Percentiles rank a stretch among this genome's conserved stretches.
These are phyloP conservation scores for Piscicola geometra DNA, from an alignment of 2,888 invertebrate genomes.

Conservation along the genomic window DNA sequence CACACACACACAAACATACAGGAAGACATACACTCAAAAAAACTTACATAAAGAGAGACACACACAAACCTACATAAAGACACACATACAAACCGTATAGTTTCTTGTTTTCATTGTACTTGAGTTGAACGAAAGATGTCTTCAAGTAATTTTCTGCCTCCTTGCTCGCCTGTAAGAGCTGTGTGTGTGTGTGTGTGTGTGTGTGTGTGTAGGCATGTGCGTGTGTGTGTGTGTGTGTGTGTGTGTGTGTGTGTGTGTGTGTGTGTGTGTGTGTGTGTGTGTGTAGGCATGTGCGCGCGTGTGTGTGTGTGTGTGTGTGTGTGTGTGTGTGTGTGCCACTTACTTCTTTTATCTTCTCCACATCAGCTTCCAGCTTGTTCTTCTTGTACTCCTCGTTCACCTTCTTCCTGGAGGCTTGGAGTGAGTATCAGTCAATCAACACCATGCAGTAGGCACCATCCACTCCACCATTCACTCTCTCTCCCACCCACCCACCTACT, in stretches of 20 bases:
- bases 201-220: no score
- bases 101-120: not conserved
- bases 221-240: not conserved
- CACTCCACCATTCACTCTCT: no score
- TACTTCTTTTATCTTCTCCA: not conserved
- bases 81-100: not conserved
- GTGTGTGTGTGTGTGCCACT: no score
- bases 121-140: constrained; percentile 6
- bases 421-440: no score
- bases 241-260: constrained; percentile 6
- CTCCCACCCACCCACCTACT: no score
- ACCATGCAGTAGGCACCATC: no score
- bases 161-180: not conserved
- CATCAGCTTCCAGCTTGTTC: not conserved
- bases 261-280: constrained; percentile 18
- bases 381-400: not conserved
- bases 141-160: constrained; percentile 1
- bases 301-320: no score
- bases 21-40: not conserved
- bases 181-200: not conserved
- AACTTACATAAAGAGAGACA: not conserved
- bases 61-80: no score
- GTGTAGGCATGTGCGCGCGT: no score
- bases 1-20: constrained; percentile 7
- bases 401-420: not conserved